Conservation (phyloP, 2,113 vertebrate genomes). For the Arvicanthis niloticus region DNA sequence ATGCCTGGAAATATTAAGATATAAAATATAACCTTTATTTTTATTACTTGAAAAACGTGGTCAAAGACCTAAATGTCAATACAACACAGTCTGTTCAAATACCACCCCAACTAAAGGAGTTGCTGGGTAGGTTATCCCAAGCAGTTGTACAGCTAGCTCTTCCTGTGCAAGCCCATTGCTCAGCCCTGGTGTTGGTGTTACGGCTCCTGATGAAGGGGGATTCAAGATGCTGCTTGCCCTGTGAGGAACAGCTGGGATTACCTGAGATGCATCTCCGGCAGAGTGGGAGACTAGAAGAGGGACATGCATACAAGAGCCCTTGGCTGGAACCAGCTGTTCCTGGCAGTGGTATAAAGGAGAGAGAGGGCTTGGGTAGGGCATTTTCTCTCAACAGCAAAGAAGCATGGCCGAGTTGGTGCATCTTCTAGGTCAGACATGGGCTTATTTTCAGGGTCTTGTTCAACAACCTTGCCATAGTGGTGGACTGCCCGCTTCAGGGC, state of each 20-base stretch:
- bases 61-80: background rate
- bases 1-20: background rate
- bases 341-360: background rate
- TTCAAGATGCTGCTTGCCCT: accelerated
- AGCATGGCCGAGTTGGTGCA: background rate
- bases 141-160: background rate
- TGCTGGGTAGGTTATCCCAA: background rate
- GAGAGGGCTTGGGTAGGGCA: background rate
- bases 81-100: background rate
- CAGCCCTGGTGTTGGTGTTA: background rate
- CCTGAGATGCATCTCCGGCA: background rate
- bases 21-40: slow-evolving; percentile 38
- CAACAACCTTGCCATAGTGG: background rate
- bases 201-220: background rate
- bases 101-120: background rate
- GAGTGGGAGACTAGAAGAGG: background rate
- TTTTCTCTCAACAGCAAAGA: background rate
- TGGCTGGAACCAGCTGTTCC: background rate
- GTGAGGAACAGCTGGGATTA: background rate
- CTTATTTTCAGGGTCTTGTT: background rate
- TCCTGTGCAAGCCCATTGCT: background rate
- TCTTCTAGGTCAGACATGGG: background rate
- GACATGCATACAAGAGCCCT: background rate
- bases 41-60: background rate
- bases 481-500: too few species aligned